Evolutionary conservation across 2,888 invertebrate species (phyloP).

Genomic region (Nebria salina): DNA sequence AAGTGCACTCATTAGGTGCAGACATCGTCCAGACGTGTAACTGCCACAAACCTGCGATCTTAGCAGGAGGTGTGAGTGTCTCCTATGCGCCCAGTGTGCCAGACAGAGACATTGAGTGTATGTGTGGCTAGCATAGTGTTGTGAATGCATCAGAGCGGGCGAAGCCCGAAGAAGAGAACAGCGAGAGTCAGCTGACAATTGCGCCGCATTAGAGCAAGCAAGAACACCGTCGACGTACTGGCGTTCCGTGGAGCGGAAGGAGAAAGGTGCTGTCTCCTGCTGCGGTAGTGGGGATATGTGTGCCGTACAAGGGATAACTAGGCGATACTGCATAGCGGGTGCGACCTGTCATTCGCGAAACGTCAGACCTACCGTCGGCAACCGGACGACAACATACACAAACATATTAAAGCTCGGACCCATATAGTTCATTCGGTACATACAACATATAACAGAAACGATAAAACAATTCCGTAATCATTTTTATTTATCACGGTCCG

Average conservation of each 20-base stretch:
- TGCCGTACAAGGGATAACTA: conserved; percentile 49
- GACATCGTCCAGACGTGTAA: conserved; percentile 17
- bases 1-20: conserved; percentile 15
- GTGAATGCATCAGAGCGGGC: background rate
- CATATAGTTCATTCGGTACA: background rate
- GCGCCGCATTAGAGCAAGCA: conserved; percentile 1
- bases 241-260: background rate
- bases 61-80: conserved; percentile 12
- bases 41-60: conserved; percentile 7
- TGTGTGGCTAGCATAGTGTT: background rate
- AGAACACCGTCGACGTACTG: background rate
- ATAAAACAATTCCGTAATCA: background rate
- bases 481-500: background rate
- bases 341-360: conserved; percentile 59
- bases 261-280: background rate
- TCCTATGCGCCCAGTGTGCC: background rate
- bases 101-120: background rate
- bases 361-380: conserved; percentile 21
- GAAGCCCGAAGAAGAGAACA: background rate
- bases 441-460: background rate
- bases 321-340: conserved; percentile 62
- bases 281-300: conserved; percentile 27
- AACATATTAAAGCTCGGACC: background rate
- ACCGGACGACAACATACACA: conserved; percentile 19
- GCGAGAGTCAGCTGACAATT: background rate